Evolutionary conservation across 2,888 invertebrate genomes (phyloP).

Genomic region (Balanococcus diminutus): DNA sequence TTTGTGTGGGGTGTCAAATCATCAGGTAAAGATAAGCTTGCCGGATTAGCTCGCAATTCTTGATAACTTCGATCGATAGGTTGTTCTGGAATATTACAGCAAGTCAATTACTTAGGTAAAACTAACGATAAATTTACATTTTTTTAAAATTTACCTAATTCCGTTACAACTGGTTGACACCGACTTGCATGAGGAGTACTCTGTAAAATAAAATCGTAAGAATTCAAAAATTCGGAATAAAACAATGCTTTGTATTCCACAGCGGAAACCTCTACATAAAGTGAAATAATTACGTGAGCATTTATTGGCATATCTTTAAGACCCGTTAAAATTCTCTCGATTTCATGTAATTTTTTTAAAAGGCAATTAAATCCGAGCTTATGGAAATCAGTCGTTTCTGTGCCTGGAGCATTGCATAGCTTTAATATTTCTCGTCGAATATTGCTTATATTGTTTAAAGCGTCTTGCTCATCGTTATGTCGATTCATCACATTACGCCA

Average conservation of each 20-base stretch:
- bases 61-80: background rate
- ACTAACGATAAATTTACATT: background rate
- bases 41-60: background rate
- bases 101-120: background rate
- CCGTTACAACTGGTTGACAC: background rate
- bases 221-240: background rate
- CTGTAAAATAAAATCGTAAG: background rate
- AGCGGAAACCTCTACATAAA: background rate
- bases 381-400: background rate
- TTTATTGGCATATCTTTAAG: background rate
- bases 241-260: background rate
- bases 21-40: background rate
- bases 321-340: background rate
- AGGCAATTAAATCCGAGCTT: background rate
- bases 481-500: slow-evolving; percentile 27
- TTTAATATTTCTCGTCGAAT: background rate
- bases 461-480: background rate
- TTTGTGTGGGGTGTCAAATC: slow-evolving; percentile 14
- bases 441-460: background rate
- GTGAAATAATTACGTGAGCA: background rate
- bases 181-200: background rate
- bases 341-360: slow-evolving; percentile 19
- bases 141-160: background rate
- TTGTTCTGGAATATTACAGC: background rate
- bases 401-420: background rate